These are phyloP conservation scores for Pomatorhinus ruficollis DNA, from an alignment of 2,113 vertebrate species.

Conservation along the genomic window DNA sequence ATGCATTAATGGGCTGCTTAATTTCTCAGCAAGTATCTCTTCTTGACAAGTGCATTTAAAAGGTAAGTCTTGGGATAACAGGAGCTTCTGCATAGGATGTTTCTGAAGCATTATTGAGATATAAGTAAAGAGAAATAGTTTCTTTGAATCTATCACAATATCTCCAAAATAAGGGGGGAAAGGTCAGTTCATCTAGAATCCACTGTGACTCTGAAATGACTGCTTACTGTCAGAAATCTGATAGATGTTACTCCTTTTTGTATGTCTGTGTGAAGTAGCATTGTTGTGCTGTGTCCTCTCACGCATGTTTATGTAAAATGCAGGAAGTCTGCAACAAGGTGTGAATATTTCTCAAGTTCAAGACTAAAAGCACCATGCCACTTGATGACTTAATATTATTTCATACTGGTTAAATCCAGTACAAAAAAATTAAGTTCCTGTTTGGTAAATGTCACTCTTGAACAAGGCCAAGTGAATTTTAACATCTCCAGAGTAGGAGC, in stretches of 20 bases:
- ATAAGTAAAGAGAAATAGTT: not conserved
- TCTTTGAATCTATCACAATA: not conserved
- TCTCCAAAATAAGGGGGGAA: not conserved
- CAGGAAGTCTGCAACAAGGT: not conserved
- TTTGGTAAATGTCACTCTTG: not conserved
- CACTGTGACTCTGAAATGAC: not conserved
- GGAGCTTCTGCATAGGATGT: not conserved
- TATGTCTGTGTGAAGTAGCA: not conserved
- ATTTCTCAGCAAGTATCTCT: not conserved
- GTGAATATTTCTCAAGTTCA: not conserved
- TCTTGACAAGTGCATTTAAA: not conserved
- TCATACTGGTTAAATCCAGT: not conserved
- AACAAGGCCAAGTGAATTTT: not conserved
- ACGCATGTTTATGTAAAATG: not conserved
- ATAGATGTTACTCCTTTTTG: not conserved
- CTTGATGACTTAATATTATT: not conserved
- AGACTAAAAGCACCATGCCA: not conserved
- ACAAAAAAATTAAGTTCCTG: not conserved
- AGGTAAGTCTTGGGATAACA: not conserved
- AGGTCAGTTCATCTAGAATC: not conserved
- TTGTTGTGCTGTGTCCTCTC: not conserved
- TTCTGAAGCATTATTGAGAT: not conserved
- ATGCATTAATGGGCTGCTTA: not conserved
- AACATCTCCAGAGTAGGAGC: not conserved
- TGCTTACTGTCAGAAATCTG: not conserved